These are phyloP conservation scores for Triplophysa dalaica DNA, from an alignment of 2,113 vertebrate genomes.

Conservation along the genomic window DNA sequence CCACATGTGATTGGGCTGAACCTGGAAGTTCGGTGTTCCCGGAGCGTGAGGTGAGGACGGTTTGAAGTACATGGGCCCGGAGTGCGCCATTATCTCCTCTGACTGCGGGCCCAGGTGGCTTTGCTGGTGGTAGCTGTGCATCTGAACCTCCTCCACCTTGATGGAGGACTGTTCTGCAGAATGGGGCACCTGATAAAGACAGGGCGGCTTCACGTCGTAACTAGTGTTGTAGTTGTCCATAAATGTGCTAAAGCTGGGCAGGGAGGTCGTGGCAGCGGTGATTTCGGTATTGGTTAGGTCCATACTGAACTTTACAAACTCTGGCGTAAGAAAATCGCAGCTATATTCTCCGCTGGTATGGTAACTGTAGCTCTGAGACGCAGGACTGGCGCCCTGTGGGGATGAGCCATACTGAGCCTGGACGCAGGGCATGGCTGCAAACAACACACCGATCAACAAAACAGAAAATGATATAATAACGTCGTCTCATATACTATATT, in stretches of 20 bases:
- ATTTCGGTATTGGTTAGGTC: slow-evolving; percentile 99
- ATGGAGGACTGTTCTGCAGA: slow-evolving; percentile 94
- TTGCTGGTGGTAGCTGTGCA: slow-evolving; percentile 96
- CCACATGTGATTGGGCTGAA: slow-evolving; percentile 93
- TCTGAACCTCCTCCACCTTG: slow-evolving; percentile 98
- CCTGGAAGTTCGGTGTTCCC: slow-evolving; percentile 90
- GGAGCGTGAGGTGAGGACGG: slow-evolving; percentile 92
- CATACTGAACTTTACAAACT: slow-evolving; percentile 99
- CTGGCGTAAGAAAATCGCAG: slow-evolving; percentile 98
- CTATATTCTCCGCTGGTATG: slow-evolving; percentile 97
- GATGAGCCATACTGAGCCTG: slow-evolving; percentile 99
- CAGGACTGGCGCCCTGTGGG: slow-evolving; percentile 99
- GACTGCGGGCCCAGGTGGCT: slow-evolving; percentile 87
- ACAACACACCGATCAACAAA: slow-evolving; percentile 70
- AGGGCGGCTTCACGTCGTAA: slow-evolving; percentile 99
- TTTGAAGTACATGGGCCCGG: slow-evolving; percentile 97
- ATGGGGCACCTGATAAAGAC: slow-evolving; percentile 98
- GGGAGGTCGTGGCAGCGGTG: slow-evolving; percentile 96
- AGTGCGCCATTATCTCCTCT: slow-evolving; percentile 93
- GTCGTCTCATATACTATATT: neutral
- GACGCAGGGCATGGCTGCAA: slow-evolving; percentile 99
- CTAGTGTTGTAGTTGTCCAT: slow-evolving; percentile 98
- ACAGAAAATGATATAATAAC: slow-evolving; percentile 56
- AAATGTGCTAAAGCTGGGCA: slow-evolving; percentile 99
- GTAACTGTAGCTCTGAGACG: slow-evolving; percentile 99